Conservation (phyloP, 2,888 invertebrate species). For the Sesamia inferens region DNA sequence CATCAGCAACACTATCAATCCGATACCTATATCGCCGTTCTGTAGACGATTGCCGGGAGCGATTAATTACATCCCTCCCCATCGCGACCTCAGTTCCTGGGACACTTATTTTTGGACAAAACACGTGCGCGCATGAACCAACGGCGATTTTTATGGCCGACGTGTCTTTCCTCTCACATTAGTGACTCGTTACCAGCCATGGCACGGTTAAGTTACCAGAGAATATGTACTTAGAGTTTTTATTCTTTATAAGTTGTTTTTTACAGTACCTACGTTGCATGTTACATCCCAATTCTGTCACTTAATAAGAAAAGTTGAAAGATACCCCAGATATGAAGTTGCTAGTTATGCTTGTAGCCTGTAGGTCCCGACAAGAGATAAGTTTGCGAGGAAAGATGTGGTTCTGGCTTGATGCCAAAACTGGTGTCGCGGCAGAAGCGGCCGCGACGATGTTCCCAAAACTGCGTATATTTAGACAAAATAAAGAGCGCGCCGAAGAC, state of each 20-base stretch:
- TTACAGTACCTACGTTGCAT: constrained; percentile 7
- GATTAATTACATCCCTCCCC: constrained; percentile 71
- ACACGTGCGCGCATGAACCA: constrained; percentile 74
- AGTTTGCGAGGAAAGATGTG: constrained; percentile 82
- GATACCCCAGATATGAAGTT: constrained; percentile 18
- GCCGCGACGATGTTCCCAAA: constrained; percentile 89
- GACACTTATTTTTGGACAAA: constrained; percentile 79
- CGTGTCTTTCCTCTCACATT: constrained; percentile 30
- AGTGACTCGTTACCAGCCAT: constrained; percentile 30
- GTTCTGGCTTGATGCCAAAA: constrained; percentile 83
- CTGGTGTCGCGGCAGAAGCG: constrained; percentile 85
- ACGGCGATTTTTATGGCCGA: constrained; percentile 60
- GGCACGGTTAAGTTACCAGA: constrained; percentile 14
- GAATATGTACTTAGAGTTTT: neutral
- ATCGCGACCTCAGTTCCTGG: constrained; percentile 67
- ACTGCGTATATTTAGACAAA: constrained; percentile 90
- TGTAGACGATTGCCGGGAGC: constrained; percentile 62
- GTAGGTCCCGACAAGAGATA: constrained; percentile 80
- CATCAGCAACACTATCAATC: constrained; percentile 69
- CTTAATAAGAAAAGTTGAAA: constrained; percentile 20
- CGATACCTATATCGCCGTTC: constrained; percentile 64
- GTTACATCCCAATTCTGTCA: constrained; percentile 1
- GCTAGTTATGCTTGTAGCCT: constrained; percentile 61
- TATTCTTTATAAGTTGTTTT: neutral
- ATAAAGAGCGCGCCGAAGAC: constrained; percentile 90